Percentiles rank a stretch among this genome's conserved stretches.
Evolutionary conservation across 2,113 vertebrate genomes (phyloP).

Genomic region (Paralichthys olivaceus): DNA sequence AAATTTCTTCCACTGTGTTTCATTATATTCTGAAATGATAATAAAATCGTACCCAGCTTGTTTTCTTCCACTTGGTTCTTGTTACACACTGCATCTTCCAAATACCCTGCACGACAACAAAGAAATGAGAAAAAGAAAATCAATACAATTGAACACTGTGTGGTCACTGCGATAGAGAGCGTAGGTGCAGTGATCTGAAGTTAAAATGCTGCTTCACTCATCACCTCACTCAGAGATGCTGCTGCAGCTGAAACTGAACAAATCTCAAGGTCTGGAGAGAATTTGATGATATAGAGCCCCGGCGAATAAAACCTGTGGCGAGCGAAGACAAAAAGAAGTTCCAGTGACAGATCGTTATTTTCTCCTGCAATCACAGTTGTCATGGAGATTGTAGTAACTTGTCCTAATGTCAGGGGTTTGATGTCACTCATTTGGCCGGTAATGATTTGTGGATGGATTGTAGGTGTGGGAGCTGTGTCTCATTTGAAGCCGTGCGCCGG

Average conservation of each 20-base stretch:
- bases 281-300: slow-evolving; percentile 13
- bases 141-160: slow-evolving; percentile 58
- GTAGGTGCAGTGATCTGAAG: slow-evolving; percentile 28
- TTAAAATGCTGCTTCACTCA: slow-evolving; percentile 13
- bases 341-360: background rate
- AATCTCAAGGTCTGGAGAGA: background rate
- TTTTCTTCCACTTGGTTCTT: slow-evolving; percentile 26
- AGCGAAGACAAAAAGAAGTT: slow-evolving; percentile 1
- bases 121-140: slow-evolving; percentile 42
- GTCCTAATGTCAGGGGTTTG: slow-evolving; percentile 59
- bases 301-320: slow-evolving; percentile 7
- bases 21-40: slow-evolving; percentile 16
- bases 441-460: slow-evolving; percentile 67
- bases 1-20: slow-evolving; percentile 10
- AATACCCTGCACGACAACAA: slow-evolving; percentile 33
- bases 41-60: background rate
- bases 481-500: slow-evolving; percentile 37
- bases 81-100: background rate
- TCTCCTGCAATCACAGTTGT: slow-evolving; percentile 51
- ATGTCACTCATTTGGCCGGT: slow-evolving; percentile 60
- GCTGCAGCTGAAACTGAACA: no score
- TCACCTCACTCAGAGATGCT: background rate
- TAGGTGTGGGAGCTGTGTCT: slow-evolving; percentile 57
- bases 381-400: slow-evolving; percentile 66
- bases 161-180: slow-evolving; percentile 31